phyloP scores from a whole-genome alignment of 2,113 vertebrate species.

The Bubo blakistoni region DNA sequence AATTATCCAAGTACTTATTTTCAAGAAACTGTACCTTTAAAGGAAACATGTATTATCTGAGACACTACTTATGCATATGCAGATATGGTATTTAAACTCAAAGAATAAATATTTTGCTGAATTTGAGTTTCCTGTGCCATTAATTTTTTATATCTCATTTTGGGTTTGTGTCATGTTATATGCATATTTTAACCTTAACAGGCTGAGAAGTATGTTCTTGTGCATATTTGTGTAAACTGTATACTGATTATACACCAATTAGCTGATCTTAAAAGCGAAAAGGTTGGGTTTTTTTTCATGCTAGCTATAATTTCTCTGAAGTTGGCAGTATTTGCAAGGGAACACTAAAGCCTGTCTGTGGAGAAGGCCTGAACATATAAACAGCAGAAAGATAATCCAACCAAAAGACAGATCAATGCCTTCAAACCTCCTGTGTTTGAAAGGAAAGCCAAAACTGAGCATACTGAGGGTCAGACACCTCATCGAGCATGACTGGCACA shows the following conservation, averaged over 20 bases:
- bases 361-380: not conserved
- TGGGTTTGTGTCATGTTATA: not conserved
- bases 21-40: not conserved
- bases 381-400: slow-evolving; percentile 1
- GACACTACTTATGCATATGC: not conserved
- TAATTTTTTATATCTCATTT: slow-evolving; percentile 7
- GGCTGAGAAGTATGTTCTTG: slow-evolving; percentile 23
- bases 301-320: slow-evolving; percentile 7
- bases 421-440: not conserved
- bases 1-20: not conserved
- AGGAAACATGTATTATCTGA: not conserved
- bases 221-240: not conserved
- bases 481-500: not conserved
- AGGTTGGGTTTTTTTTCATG: not conserved
- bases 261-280: slow-evolving; percentile 3
- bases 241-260: slow-evolving; percentile 29
- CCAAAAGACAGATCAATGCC: not conserved
- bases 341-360: not conserved
- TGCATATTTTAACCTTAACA: slow-evolving; percentile 39
- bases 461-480: not conserved
- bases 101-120: slow-evolving; percentile 46
- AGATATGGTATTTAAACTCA: not conserved
- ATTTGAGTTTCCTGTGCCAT: not conserved
- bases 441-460: not conserved
- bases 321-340: slow-evolving; percentile 1